Percentiles rank a stretch among this genome's conserved stretches.
Conservation (phyloP, 2,888 invertebrate species). For the Meteorus cinctellus region DNA sequence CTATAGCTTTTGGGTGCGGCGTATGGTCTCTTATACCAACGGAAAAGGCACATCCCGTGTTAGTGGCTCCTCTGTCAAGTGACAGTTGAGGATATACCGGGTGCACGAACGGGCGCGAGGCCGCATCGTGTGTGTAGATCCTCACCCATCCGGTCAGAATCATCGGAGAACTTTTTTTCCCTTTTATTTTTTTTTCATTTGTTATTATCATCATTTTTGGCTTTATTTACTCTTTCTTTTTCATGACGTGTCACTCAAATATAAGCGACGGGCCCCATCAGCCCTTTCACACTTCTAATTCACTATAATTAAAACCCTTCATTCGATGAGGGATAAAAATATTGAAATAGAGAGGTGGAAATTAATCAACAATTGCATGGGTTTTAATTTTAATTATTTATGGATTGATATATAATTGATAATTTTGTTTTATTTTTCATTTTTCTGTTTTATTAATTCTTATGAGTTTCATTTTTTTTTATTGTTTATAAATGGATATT, state of each 20-base stretch:
- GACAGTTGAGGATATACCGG: slow-evolving; percentile 57
- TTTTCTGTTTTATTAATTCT: background rate
- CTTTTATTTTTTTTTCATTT: slow-evolving; percentile 30
- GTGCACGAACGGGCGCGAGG: slow-evolving; percentile 62
- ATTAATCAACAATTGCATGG: slow-evolving; percentile 8
- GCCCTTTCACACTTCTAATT: slow-evolving; percentile 10
- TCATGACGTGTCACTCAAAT: slow-evolving; percentile 30
- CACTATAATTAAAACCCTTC: slow-evolving; percentile 24
- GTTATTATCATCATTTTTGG: background rate
- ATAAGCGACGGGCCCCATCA: background rate
- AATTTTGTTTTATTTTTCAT: background rate
- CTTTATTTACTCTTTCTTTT: slow-evolving; percentile 24
- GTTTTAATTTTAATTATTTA: background rate
- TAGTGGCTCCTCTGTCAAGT: slow-evolving; percentile 58
- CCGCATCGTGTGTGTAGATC: slow-evolving; percentile 59
- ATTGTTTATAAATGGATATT: background rate
- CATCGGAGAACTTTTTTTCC: slow-evolving; percentile 36
- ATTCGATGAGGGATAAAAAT: background rate
- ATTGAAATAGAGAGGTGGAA: background rate
- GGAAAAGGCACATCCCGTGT: slow-evolving; percentile 60
- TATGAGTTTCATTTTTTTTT: background rate
- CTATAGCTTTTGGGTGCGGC: slow-evolving; percentile 54
- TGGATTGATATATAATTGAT: background rate
- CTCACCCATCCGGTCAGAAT: slow-evolving; percentile 64
- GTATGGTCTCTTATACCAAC: slow-evolving; percentile 50